phyloP scores from a whole-genome alignment of 1,140 invertebrate genomes.

The Cydia amplana region DNA sequence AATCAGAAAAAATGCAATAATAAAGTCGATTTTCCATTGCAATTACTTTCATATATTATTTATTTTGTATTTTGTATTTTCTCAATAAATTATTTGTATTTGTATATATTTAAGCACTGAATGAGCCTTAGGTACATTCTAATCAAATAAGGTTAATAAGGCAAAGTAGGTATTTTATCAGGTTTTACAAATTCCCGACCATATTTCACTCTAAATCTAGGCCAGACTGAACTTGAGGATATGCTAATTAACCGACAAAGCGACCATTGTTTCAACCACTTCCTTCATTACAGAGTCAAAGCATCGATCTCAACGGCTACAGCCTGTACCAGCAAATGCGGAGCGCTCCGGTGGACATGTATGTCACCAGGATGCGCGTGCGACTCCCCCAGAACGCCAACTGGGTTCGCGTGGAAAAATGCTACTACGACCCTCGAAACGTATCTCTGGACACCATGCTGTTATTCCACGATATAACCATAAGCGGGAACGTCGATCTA shows the following conservation, averaged over 20 bases:
- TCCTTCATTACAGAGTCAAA: constrained; percentile 66
- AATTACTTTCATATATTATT: no score
- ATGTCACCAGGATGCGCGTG: constrained; percentile 83
- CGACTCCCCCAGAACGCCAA: constrained; percentile 81
- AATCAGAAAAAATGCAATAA: no score
- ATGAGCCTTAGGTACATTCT: no score
- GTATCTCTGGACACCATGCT: constrained; percentile 87
- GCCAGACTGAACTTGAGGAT: constrained; percentile 2
- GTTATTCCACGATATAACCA: constrained; percentile 87
- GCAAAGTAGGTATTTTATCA: background rate
- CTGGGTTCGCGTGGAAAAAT: constrained; percentile 86
- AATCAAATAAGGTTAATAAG: no score
- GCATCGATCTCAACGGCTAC: constrained; percentile 82
- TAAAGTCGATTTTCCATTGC: no score
- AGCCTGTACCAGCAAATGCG: constrained; percentile 82
- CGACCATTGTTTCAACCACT: constrained; percentile 6
- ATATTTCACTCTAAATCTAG: background rate
- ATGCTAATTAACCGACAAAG: constrained; percentile 23
- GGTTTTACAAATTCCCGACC: background rate
- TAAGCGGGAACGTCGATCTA: constrained; percentile 86
- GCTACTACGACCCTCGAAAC: constrained; percentile 86
- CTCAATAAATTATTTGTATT: no score
- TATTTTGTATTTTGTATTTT: no score
- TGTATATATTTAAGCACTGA: no score
- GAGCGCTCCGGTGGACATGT: constrained; percentile 82